Percentiles rank a stretch among this genome's conserved stretches.
Conservation (phyloP, 2,797 vertebrate species). For the Tapera naevia region DNA sequence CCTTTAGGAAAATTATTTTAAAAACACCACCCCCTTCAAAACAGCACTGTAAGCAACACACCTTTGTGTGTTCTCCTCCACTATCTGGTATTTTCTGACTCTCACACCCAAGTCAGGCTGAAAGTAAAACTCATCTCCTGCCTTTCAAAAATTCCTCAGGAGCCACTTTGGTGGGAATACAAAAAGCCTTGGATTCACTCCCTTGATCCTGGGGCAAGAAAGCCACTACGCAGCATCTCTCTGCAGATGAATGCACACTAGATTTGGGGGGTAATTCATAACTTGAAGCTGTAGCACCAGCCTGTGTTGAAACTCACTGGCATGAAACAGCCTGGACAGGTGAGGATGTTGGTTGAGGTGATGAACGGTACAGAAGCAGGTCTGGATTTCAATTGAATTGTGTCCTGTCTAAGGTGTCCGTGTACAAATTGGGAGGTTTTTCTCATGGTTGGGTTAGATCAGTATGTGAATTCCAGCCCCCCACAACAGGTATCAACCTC, state of each 20-base stretch:
- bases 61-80: neutral
- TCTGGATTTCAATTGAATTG: neutral
- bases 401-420: neutral
- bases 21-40: neutral
- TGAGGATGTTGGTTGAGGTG: neutral
- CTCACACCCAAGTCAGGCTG: neutral
- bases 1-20: neutral
- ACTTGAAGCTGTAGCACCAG: accelerated
- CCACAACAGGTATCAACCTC: neutral
- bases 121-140: neutral
- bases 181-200: no score
- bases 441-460: neutral
- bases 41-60: neutral
- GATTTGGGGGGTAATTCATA: neutral
- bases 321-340: neutral
- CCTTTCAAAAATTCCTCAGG: neutral
- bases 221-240: no score
- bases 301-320: accelerated
- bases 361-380: neutral
- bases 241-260: accelerated
- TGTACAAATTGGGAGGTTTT: accelerated
- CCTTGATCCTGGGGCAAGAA: neutral
- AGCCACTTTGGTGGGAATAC: neutral
- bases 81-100: neutral
- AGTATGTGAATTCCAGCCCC: accelerated